phyloP scores from a whole-genome alignment of 2,888 invertebrate genomes.

The Muscina levida region DNA sequence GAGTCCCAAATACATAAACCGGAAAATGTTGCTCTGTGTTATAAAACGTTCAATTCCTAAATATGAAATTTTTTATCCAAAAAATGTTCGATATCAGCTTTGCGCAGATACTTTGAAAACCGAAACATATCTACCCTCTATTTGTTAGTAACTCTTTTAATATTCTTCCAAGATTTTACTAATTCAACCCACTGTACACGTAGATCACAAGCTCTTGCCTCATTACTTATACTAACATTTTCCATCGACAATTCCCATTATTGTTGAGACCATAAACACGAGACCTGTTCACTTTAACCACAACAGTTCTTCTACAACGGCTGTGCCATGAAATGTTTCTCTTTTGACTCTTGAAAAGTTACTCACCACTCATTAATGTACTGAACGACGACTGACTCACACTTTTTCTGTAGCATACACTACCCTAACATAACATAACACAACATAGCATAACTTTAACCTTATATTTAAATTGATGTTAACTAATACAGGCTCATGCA shows the following conservation, averaged over 20 bases:
- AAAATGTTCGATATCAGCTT: no score
- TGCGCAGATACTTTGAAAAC: no score
- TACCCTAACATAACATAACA: constrained; percentile 30
- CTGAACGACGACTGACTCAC: no score
- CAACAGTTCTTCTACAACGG: constrained; percentile 35
- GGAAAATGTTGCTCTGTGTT: no score
- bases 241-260: neutral
- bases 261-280: neutral
- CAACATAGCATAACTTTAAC: constrained; percentile 24
- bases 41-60: no score
- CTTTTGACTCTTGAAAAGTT: constrained; percentile 56
- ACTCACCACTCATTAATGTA: constrained; percentile 61
- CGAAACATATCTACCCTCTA: no score
- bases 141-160: no score
- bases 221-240: neutral
- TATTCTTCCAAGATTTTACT: no score
- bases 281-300: constrained; percentile 24
- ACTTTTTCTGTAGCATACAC: constrained; percentile 7
- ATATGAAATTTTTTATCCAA: no score
- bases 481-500: neutral
- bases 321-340: constrained; percentile 13
- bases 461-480: constrained; percentile 3
- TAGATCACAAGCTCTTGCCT: neutral
- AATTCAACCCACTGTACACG: neutral
- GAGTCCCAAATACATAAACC: no score